Evolutionary conservation across 2,888 invertebrate species (phyloP).

Genomic region (Eurytoma californica): DNA sequence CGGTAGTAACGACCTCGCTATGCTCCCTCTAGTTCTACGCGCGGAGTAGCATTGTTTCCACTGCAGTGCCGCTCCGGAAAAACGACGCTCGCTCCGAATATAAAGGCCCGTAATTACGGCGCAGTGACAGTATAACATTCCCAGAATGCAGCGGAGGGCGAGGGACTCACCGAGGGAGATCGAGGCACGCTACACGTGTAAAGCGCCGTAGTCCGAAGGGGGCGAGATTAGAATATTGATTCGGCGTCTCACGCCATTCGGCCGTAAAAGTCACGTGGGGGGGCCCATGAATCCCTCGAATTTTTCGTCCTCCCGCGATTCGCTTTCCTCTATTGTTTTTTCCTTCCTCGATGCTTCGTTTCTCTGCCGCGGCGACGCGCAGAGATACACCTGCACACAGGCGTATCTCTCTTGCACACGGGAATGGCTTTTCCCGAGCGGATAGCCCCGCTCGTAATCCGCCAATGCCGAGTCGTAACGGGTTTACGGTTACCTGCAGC

Average conservation of each 20-base stretch:
- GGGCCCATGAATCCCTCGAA: neutral
- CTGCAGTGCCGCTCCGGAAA: too few relatives aligned
- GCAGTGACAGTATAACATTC: too few relatives aligned
- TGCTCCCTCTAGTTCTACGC: too few relatives aligned
- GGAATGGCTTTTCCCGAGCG: constrained; percentile 7
- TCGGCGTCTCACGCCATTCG: constrained; percentile 22
- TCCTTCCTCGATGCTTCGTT: neutral
- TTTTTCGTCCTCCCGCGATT: constrained; percentile 4
- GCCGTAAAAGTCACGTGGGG: constrained; percentile 18
- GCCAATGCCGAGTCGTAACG: constrained; percentile 6
- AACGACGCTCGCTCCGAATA: too few relatives aligned
- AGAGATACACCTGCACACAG: too few relatives aligned
- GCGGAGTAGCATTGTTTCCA: too few relatives aligned
- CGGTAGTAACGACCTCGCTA: too few relatives aligned
- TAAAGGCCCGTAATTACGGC: too few relatives aligned
- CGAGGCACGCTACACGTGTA: neutral
- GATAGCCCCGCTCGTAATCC: constrained; percentile 22
- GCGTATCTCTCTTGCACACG: neutral
- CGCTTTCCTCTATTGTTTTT: neutral
- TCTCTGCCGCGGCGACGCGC: too few relatives aligned
- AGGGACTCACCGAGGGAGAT: too few relatives aligned
- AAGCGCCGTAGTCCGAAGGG: neutral
- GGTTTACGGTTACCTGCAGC: neutral
- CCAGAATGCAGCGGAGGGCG: too few relatives aligned
- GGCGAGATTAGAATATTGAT: constrained; percentile 31